Evolutionary conservation across 1,140 invertebrate species (phyloP), one percentile per base, ranked within the genome.

Genomic region (Hypsibius dujardini): DNA sequence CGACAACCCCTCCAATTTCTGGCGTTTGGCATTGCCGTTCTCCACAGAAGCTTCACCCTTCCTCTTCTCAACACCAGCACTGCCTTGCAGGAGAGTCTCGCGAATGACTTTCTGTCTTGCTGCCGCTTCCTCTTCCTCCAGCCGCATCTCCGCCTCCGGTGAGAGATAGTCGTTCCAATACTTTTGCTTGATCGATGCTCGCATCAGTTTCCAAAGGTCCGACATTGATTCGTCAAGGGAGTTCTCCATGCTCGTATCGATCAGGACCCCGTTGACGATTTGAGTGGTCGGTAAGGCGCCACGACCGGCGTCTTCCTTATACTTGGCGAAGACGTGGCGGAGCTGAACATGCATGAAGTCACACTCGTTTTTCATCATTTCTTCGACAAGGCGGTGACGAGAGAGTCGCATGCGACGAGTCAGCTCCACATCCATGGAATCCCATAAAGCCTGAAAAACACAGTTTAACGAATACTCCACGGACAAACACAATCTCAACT

Each of bases 271-370:
- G 62, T 67, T 67, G 42, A 67, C 12, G 12, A 42, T 45, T 67
- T 3, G 12, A 7, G 42, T 42, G 3, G 42, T 7, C 3, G 62
- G 12, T 28, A 28, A 28, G 45, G 3, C 62, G 42, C 62, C 62
- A 3, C 3, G 12, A 7, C 45, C 45, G 12, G 42, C 3, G 12
- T 67, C 12, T 15, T 67, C 42, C 62, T 67, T 67, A 12, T 7
- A 45, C 12, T 67, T 12, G 12, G 12, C 45, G 42, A 12, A 12
- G 45, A 67, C 3, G 42, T 67, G 12, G 12, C 62, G 62, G 3
- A 67, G 62, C 42, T 67, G 62, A 3, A 42, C 45, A 12, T 67
- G 62, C 62, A 67, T 67, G 42, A 67, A 67, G 62, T 67, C 62
- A 45, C 62, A 15, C 45, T 67, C 62, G 62, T 42, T 12, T 42